Base-by-base conservation (phyloP, 2,888 invertebrate genomes). In the Onthophagus sagittarius region DNA sequence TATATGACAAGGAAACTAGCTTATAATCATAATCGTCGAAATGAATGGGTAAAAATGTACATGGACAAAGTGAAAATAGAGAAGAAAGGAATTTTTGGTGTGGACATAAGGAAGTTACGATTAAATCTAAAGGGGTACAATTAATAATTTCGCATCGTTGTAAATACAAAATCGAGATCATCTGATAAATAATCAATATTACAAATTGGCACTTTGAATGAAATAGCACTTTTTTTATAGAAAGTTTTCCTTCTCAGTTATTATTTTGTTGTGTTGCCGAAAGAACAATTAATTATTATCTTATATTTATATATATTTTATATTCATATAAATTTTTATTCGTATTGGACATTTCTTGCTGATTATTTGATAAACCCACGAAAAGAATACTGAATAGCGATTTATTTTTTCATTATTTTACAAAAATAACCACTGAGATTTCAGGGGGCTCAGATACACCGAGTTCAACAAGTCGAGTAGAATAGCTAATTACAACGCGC, bases 121-220 rank as follows among this genome's bases (percentile, higher is more conserved):
- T 53, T 53, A 53, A 53, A 53, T 53, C 39, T 53, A 53, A 53
- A 53, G 5, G 39, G 5, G 39, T 53, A 53, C 39, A 53, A 53
- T 53, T 53, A 53, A 53, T 53, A 53, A 53, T 53, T 53, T 53
- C 39, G 39, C 39, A 7, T 53, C 77, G 80, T 83, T 83, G 83
- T 81, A 79, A 82, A 82, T 80, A 81, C 80, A 81, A 82, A 82
- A 80, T 84, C 83, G 84, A 84, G 84, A 85, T 84, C 84, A 84
- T 83, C 81, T 77, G 32, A 67, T 64, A 67, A 67, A 67, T 31
- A 67, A 67, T 67, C 67, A 23, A 15, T 67, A 31, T 67, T 83
- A 80, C 79, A 81, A 83, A 85, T 85, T 85, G 85, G 85, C 85
- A 85, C 85, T 85, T 84, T 81, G 82, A 82, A 83, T 82, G 82